phyloP scores from a whole-genome alignment of 2,797 vertebrate genomes.

The Myotis findleyi region DNA sequence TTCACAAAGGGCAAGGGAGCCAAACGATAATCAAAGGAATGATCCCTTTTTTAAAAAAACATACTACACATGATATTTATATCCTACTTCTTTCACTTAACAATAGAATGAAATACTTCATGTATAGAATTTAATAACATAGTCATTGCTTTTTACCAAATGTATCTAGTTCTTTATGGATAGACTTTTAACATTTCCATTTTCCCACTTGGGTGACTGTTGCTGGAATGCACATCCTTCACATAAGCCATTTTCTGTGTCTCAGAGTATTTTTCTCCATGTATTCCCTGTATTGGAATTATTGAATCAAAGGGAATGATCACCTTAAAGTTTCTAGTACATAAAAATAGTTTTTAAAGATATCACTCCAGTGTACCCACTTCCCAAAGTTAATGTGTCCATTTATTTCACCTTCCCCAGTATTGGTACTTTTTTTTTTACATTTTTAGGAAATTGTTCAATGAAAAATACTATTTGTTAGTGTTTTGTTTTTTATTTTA shows the following conservation, averaged over 20 bases:
- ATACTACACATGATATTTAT: not conserved
- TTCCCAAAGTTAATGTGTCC: not conserved
- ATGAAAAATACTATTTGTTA: not conserved
- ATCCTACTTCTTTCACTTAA: slow-evolving; percentile 26
- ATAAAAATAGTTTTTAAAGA: not conserved
- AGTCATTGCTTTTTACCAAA: slow-evolving; percentile 44
- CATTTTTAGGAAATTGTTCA: not conserved
- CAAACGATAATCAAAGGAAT: not conserved
- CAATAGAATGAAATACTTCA: not conserved
- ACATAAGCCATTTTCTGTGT: slow-evolving; percentile 20
- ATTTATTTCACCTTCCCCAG: not conserved
- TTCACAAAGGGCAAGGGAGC: not conserved
- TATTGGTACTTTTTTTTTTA: not conserved
- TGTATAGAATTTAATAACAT: slow-evolving; percentile 7
- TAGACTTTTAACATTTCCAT: not conserved
- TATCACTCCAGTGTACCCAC: not conserved
- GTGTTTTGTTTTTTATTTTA: slow-evolving; percentile 28
- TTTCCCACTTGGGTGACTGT: slow-evolving; percentile 23
- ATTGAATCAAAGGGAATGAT: not conserved
- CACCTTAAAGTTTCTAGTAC: not conserved
- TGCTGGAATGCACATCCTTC: not conserved
- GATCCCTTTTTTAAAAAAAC: not conserved
- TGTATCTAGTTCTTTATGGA: slow-evolving; percentile 16
- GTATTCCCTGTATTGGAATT: not conserved
- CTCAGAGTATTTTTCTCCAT: slow-evolving; percentile 32